These are phyloP conservation scores for Chydorus sphaericus DNA, from an alignment of 2,888 invertebrate genomes.

Conservation along the genomic window DNA sequence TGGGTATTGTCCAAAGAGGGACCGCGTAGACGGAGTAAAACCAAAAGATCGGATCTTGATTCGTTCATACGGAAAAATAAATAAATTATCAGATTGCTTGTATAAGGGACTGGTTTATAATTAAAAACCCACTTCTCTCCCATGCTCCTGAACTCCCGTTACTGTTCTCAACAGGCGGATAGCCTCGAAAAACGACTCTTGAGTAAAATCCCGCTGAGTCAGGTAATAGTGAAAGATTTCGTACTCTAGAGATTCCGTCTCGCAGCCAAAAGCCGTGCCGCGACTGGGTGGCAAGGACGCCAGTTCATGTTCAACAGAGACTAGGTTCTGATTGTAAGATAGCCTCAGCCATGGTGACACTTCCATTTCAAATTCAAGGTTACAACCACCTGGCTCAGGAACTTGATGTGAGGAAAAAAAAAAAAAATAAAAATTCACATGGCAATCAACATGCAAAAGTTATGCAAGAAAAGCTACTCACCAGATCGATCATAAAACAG, in stretches of 20 bases:
- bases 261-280: conserved; percentile 27
- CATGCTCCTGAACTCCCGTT: conserved; percentile 37
- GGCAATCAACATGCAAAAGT: not conserved
- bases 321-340: conserved; percentile 28
- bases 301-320: conserved; percentile 37
- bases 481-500: conserved; percentile 34
- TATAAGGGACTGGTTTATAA: conserved; percentile 18
- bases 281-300: conserved; percentile 33
- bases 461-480: not conserved
- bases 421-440: too few relatives aligned
- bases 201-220: conserved; percentile 38
- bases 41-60: conserved; percentile 20
- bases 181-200: conserved; percentile 42
- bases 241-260: conserved; percentile 30
- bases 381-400: conserved; percentile 66
- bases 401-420: conserved; percentile 34
- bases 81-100: not conserved
- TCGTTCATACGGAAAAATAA: conserved; percentile 2
- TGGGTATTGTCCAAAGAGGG: conserved; percentile 42
- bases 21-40: conserved; percentile 24
- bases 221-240: conserved; percentile 47
- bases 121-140: conserved; percentile 33
- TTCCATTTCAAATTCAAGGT: conserved; percentile 45
- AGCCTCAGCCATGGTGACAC: conserved; percentile 45
- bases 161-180: conserved; percentile 46